These are phyloP conservation scores for Chondrilla cf. caribensis DNA, from an alignment of 37 sponge, comb jelly and placozoan genomes.

Conservation along the genomic window DNA sequence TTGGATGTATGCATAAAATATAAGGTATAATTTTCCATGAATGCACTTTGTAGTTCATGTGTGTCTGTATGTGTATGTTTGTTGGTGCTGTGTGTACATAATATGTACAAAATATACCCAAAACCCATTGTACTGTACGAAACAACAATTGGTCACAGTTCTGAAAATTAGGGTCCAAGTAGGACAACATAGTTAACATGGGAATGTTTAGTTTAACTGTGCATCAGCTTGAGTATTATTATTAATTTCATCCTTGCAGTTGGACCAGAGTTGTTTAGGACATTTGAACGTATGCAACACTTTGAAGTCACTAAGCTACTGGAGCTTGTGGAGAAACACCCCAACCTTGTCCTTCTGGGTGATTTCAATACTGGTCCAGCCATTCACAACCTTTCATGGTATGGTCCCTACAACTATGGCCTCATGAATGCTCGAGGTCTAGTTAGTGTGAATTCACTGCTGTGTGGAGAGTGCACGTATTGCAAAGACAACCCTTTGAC, in stretches of 20 bases:
- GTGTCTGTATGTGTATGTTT: no score
- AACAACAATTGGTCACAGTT: no score
- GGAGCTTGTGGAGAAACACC: background rate
- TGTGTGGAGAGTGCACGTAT: slow-evolving; percentile 6
- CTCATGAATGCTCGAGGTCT: slow-evolving; percentile 22
- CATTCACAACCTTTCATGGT: background rate
- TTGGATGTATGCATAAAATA: no score
- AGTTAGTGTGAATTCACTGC: slow-evolving; percentile 9
- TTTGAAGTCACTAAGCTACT: background rate
- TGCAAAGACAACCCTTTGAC: background rate
- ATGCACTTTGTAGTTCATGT: no score
- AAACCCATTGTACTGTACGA: no score
- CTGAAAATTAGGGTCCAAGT: no score
- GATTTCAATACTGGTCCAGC: slow-evolving; percentile 22
- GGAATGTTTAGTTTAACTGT: no score
- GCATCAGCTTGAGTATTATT: no score
- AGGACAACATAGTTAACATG: no score
- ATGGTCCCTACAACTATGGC: slow-evolving; percentile 7
- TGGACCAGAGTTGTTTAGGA: background rate
- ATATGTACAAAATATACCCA: no score
- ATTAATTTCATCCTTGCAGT: background rate
- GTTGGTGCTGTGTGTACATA: no score
- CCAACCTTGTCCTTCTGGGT: background rate
- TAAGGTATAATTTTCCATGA: no score
- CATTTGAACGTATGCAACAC: background rate